A percentile compares a stretch with the other conserved stretches of the same genome.
Evolutionary conservation across 2,888 invertebrate genomes (phyloP).

Genomic region (Coleophora deauratella): DNA sequence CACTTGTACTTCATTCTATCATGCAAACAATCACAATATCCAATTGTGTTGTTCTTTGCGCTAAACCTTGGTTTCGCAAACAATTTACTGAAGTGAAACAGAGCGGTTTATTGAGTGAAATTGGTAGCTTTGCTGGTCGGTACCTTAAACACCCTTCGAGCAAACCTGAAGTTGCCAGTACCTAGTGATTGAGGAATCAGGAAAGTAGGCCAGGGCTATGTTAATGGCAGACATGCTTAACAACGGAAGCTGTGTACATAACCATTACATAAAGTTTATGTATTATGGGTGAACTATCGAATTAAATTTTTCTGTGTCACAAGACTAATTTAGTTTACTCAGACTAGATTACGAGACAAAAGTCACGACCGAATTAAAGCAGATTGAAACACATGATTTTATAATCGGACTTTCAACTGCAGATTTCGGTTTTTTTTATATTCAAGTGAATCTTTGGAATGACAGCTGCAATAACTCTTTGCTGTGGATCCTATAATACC

Average conservation of each 20-base stretch:
- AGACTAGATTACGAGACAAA: too few relatives aligned
- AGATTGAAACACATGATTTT: too few relatives aligned
- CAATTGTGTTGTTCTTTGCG: constrained; percentile 1
- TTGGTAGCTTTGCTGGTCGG: constrained; percentile 12
- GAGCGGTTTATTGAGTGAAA: constrained; percentile 21
- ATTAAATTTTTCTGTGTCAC: too few relatives aligned
- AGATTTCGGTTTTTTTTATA: too few relatives aligned
- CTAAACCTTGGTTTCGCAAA: background rate
- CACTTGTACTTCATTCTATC: background rate
- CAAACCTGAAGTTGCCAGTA: constrained; percentile 24
- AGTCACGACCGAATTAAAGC: too few relatives aligned
- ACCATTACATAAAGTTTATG: too few relatives aligned
- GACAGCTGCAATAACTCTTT: too few relatives aligned
- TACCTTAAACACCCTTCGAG: constrained; percentile 18
- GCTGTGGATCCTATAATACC: too few relatives aligned
- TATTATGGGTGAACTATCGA: too few relatives aligned
- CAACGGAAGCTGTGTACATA: constrained; percentile 3
- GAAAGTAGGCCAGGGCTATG: constrained; percentile 34
- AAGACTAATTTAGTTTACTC: too few relatives aligned
- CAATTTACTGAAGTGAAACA: constrained; percentile 19
- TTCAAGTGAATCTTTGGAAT: too few relatives aligned
- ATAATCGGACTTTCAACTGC: too few relatives aligned
- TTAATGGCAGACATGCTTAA: constrained; percentile 14
- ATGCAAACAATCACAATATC: background rate
- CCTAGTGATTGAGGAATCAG: constrained; percentile 24